Evolutionary conservation across 2,113 vertebrate species (phyloP), one percentile per base, ranked within the genome.

Genomic region (Phalacrocorax pelagicus): DNA sequence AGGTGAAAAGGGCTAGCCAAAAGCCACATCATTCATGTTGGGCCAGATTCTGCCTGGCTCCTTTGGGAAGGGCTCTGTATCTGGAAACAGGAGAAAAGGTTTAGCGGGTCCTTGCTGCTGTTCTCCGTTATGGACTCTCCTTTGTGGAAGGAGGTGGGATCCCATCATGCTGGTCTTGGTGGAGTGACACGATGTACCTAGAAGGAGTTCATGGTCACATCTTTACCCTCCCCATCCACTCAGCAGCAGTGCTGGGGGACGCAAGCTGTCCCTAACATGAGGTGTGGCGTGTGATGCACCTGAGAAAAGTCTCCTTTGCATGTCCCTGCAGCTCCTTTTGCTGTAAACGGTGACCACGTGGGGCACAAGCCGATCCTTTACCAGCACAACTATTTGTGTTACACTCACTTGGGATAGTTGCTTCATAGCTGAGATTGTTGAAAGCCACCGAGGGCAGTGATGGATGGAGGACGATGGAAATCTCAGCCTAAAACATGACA

Each of bases 351-450:
- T 23, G 70, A 58, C 49, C 67, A 62, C 0, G 0, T 3, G 7
- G 62, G 40, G 42, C 66, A 51, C 62, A 44, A 59, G 58, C 89
- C 63, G 70, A 85, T 67, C 73, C 58, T 61, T 69, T 47, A 94
- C 62, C 57, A 86, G 63, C 69, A 77, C 79, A 78, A 21, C 58
- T 89, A 18, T 94, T 95, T 66, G 5, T 73, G 34, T 74, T 22
- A 1, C 21, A 0, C 42, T 81, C 77, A 65, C 47, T 84, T 89
- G 81, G 66, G 58, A 32, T 40, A 11, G 36, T 49, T 81, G 59
- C 84, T 95, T 92, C 91, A 86, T 86, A 74, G 63, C 88, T 94
- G 86, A 81, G 61, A 88, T 94, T 92, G 93, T 74, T 96, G 75
- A 86, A 84, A 92, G 69, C 73, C 46, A 29, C 80, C 6, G 19